Base-by-base conservation (phyloP, 2,888 invertebrate species). In the Polia nebulosa region DNA sequence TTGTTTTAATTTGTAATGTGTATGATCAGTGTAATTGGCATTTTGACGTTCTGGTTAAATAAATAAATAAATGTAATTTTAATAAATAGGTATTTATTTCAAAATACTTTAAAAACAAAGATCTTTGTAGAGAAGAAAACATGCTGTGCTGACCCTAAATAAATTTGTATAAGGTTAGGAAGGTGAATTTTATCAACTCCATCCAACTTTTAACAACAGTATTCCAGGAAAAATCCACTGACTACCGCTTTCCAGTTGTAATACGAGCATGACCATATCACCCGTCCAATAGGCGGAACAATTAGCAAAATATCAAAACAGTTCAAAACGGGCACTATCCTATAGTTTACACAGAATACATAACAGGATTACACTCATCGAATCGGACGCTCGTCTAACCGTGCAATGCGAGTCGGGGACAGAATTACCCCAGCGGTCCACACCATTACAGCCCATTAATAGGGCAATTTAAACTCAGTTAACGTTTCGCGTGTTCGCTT, bases 381-480 rank as follows among this genome's bases (percentile, higher is more conserved):
- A 81, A 77, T 76, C 81, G 70, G 68, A 72, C 70, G 72, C 62
- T 63, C 61, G 66, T 67, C 74, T 80, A 80, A 78, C 77, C 78
- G 68, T 81, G 79, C 80, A 81, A 82, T 80, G 84, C 76, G 58
- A 77, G 72, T 65, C 66, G 62, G 78, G 80, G 81, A 76, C 81
- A 70, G 64, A 83, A 85, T 86, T 84, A 83, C 80, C 82, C 81
- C 80, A 72, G 60, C 67, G 80, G 76, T 81, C 84, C 86, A 85
- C 83, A 86, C 86, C 85, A 87, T 89, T 87, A 89, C 86, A 85
- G 81, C 81, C 85, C 89, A 89, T 90, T 89, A 89, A 87, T 89
- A 87, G 89, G 89, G 87, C 88, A 89, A 90, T 90, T 90, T 87
- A 85, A 87, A 85, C 87, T 82, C 88, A 85, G 87, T 88, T 87